Base-by-base conservation (phyloP, 2,113 vertebrate species). In the Xerus inauris region DNA sequence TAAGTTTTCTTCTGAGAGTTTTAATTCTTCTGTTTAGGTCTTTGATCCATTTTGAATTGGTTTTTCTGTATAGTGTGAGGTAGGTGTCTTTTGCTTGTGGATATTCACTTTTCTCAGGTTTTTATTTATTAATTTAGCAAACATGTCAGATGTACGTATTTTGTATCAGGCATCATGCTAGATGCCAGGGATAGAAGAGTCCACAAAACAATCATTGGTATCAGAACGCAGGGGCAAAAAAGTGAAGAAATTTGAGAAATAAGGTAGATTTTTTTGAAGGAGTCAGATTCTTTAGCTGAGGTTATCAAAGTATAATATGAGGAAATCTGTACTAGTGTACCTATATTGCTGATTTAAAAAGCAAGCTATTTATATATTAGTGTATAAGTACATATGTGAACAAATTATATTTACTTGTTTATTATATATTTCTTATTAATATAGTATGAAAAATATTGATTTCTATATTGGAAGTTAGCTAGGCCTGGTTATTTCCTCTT, bases 91-190 rank as follows among this genome's bases (percentile, higher is more conserved):
- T 89, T 77, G 71, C 65, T 49, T 91, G 5, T 92, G 35, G 85
- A 35, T 92, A 30, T 85, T 45, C 19, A 67, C 49, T 92, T 96
- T 67, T 82, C 64, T 81, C 65, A 30, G 38, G 87, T 67, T 89
- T 91, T 89, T 76, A 90, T 94, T 92, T 26, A 35, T 92, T 92
- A 87, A 82, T 92, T 92, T 38, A 54, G 19, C 67, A 82, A 76
- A 77, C 75, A 87, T 49, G 5, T 30, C 9, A 90, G n/a, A 54
- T 8, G 35, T n/a, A 14, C 26, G 49, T 14, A 35, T n/a, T 82
- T 47, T 64, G 2, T 92, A 26, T 47, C 51, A 93, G 87, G 26
- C 9, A 19, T 59, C 94, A 69, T 95, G 69, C 32, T 30, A 4
- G 45, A 77, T 82, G 72, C 72, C 45, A 72, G 35, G 51, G 11